phyloP scores from a whole-genome alignment of 2,113 vertebrate genomes.

The Acanthisitta chloris region DNA sequence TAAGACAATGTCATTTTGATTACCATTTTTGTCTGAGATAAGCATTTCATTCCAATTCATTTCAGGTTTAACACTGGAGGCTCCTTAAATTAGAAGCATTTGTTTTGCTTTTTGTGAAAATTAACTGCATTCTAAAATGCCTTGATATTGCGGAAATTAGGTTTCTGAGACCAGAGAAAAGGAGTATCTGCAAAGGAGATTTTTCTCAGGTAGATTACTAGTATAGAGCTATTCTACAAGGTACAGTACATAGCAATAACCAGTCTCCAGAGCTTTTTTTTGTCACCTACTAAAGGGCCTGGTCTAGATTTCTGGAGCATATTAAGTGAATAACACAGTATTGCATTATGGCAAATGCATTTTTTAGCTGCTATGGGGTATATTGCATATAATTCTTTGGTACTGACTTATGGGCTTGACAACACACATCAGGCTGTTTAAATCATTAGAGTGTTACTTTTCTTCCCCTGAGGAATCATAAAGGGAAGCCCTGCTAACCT shows the following conservation, averaged over 20 bases:
- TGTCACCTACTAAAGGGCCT: background rate
- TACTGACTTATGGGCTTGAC: constrained; percentile 35
- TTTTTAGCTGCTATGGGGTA: constrained; percentile 15
- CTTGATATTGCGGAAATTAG: background rate
- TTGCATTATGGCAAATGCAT: background rate
- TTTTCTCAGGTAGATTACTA: background rate
- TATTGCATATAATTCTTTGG: background rate
- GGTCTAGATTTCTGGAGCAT: background rate
- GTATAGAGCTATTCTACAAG: background rate
- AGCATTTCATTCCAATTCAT: background rate
- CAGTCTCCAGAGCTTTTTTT: background rate
- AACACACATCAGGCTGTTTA: constrained; percentile 33
- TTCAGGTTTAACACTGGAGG: background rate
- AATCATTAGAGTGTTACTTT: constrained; percentile 39
- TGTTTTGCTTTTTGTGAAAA: background rate
- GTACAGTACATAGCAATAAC: background rate
- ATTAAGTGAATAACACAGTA: background rate
- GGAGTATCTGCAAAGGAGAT: background rate
- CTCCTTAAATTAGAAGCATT: background rate
- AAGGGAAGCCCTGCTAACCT: constrained; percentile 13
- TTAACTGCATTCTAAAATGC: background rate
- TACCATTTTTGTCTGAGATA: background rate
- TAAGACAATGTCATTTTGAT: background rate
- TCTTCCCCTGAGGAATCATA: constrained; percentile 35
- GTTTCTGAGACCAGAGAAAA: background rate